Conservation (phyloP, 2,797 vertebrate species). For the Microctenopoma stevenorrisi region DNA sequence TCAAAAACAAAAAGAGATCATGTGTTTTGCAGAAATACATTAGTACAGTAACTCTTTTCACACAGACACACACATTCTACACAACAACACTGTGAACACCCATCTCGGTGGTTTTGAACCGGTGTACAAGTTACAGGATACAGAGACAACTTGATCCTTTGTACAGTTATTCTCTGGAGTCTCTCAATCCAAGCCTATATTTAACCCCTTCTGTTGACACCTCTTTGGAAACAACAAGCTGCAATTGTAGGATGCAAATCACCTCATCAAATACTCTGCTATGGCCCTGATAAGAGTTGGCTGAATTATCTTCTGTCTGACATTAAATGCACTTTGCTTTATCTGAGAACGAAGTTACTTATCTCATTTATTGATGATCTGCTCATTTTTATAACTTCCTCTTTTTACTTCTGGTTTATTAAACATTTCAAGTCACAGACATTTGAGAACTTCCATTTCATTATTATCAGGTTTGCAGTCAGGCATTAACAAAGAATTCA, state of each 20-base stretch:
- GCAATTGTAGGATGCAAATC: slow-evolving; percentile 56
- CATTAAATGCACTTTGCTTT: not conserved
- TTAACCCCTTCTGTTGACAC: slow-evolving; percentile 44
- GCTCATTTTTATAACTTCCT: not conserved
- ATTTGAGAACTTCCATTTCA: not conserved
- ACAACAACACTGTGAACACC: not conserved
- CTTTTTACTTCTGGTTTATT: slow-evolving; percentile 1
- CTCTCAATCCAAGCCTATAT: slow-evolving; percentile 18
- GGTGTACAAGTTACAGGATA: not conserved
- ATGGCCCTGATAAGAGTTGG: slow-evolving; percentile 15
- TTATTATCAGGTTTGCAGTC: not conserved
- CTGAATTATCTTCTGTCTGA: not conserved
- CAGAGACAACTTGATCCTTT: slow-evolving; percentile 7
- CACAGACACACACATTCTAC: not conserved
- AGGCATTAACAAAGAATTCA: not conserved
- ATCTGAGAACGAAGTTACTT: slow-evolving; percentile 1
- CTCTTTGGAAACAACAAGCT: slow-evolving; percentile 40
- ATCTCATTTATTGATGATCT: not conserved
- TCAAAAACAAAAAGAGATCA: not conserved
- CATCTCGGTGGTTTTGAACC: not conserved
- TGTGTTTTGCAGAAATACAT: not conserved
- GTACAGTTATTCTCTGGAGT: slow-evolving; percentile 24
- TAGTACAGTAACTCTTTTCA: not conserved
- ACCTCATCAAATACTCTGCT: slow-evolving; percentile 34
- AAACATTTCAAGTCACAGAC: slow-evolving; percentile 5